These are phyloP conservation scores for Rotaria magnacalcarata DNA, from an alignment of 2,888 invertebrate genomes.

Conservation along the genomic window DNA sequence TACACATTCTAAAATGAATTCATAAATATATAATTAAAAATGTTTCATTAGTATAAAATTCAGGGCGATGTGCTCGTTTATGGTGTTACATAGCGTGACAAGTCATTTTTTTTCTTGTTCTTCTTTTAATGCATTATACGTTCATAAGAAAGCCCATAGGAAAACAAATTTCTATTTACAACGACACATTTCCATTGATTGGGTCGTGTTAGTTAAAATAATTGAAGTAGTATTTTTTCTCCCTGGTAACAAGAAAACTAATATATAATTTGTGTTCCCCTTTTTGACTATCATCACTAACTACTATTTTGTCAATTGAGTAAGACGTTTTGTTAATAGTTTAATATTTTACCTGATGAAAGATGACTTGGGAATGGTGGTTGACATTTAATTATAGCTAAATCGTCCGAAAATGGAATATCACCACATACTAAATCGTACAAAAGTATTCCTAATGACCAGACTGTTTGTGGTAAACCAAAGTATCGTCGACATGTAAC, in stretches of 20 bases:
- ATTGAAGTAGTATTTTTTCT: no score
- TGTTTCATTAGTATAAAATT: background rate
- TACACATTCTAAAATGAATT: constrained; percentile 30
- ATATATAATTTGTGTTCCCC: no score
- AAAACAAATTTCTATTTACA: background rate
- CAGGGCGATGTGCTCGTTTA: background rate
- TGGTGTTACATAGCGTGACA: background rate
- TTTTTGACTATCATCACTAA: background rate
- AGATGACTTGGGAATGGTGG: constrained; percentile 50
- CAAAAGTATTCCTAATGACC: constrained; percentile 66
- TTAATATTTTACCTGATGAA: background rate
- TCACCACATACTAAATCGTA: constrained; percentile 68
- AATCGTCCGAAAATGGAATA: constrained; percentile 66
- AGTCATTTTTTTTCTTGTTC: background rate
- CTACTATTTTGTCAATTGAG: no score
- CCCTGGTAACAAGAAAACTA: no score
- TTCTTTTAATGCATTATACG: background rate
- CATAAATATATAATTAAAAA: background rate
- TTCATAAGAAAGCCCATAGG: background rate
- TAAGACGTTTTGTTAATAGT: no score
- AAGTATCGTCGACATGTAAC: constrained; percentile 63
- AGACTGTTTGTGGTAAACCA: constrained; percentile 65
- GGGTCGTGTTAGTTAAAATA: background rate
- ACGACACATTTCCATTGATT: background rate
- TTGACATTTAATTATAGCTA: constrained; percentile 61